These are phyloP conservation scores for Papilio helenus DNA, from an alignment of 1,140 invertebrate genomes.

Conservation along the genomic window DNA sequence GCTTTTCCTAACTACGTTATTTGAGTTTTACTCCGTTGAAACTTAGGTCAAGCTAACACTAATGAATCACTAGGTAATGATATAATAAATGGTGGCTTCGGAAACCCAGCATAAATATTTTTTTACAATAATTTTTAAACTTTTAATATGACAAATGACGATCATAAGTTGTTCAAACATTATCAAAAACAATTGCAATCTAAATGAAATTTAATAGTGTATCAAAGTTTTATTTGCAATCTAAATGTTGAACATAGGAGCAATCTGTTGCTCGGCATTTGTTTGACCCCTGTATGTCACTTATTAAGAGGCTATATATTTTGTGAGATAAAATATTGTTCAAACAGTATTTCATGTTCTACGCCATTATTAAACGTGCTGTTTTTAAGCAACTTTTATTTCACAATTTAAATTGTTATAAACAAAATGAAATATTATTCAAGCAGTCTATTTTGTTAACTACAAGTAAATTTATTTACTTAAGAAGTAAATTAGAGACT, in stretches of 20 bases:
- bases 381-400: not conserved
- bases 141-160: too few relatives aligned
- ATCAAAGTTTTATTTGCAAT: not conserved
- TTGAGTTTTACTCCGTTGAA: too few relatives aligned
- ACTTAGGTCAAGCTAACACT: too few relatives aligned
- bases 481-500: too few relatives aligned
- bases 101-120: too few relatives aligned
- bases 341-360: not conserved
- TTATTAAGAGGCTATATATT: not conserved
- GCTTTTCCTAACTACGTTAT: too few relatives aligned
- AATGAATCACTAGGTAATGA: too few relatives aligned
- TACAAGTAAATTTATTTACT: too few relatives aligned
- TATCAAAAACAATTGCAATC: not conserved
- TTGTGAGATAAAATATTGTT: not conserved
- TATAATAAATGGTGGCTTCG: too few relatives aligned
- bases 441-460: too few relatives aligned
- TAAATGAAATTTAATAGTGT: not conserved
- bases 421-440: not conserved
- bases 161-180: not conserved
- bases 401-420: not conserved
- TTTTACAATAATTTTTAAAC: too few relatives aligned
- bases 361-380: not conserved
- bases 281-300: not conserved
- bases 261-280: constrained; percentile 1
- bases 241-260: not conserved